phyloP scores from a whole-genome alignment of 1,140 invertebrate genomes.

The Chelonus insularis region DNA sequence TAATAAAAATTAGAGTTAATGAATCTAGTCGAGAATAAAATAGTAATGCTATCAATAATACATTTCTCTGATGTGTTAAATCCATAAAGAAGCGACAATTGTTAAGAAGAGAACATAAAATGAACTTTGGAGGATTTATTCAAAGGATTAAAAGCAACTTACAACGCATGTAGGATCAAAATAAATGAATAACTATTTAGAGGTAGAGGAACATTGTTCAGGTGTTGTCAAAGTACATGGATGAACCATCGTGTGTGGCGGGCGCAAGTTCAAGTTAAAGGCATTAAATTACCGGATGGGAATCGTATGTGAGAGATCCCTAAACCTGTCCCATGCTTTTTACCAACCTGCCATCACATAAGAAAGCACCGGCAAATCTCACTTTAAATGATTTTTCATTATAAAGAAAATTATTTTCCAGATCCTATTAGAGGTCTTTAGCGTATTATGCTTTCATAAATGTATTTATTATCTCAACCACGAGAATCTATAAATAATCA shows the following conservation, averaged over 20 bases:
- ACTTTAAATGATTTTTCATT: too few species aligned
- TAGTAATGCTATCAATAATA: too few species aligned
- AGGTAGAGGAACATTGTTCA: conserved; percentile 10
- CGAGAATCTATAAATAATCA: too few species aligned
- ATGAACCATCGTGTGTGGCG: conserved; percentile 19
- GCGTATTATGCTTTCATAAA: too few species aligned
- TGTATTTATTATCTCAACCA: too few species aligned
- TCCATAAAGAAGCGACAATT: too few species aligned
- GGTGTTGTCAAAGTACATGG: conserved; percentile 8
- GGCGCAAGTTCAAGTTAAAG: conserved; percentile 1
- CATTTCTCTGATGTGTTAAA: too few species aligned
- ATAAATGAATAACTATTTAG: conserved; percentile 6
- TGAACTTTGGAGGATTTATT: neutral
- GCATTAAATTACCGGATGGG: conserved; percentile 19
- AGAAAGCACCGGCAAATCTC: too few species aligned
- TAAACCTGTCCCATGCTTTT: conserved; percentile 10
- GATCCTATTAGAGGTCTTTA: too few species aligned
- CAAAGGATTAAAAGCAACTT: neutral
- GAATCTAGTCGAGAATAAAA: neutral
- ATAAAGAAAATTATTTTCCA: too few species aligned
- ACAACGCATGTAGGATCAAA: neutral
- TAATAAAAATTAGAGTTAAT: neutral
- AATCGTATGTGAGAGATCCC: conserved; percentile 4
- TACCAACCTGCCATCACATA: neutral
- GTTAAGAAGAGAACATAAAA: neutral